phyloP scores from a whole-genome alignment of 92 coral and sea anemone genomes.

The Epizoanthus rinbou region DNA sequence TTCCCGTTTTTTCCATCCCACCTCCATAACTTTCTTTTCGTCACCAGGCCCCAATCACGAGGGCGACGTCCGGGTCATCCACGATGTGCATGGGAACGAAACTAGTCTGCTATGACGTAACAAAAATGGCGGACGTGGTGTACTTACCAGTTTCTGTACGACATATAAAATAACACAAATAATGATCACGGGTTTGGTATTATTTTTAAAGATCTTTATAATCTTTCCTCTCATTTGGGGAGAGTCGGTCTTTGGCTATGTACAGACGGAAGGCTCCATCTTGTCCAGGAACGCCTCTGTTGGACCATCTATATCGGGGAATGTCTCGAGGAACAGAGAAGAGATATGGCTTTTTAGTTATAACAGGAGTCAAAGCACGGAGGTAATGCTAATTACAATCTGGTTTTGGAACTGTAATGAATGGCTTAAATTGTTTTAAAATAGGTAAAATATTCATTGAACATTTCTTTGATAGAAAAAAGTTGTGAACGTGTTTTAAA shows the following conservation, averaged over 20 bases:
- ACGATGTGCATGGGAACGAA: no score
- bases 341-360: constrained; percentile 80
- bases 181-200: not conserved
- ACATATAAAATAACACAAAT: not conserved
- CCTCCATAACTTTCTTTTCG: no score
- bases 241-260: not conserved
- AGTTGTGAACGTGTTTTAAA: not conserved
- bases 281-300: constrained; percentile 64
- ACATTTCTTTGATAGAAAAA: not conserved
- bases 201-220: not conserved
- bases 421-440: not conserved
- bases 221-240: not conserved
- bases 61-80: no score
- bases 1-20: no score
- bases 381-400: constrained; percentile 30
- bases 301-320: constrained; percentile 55
- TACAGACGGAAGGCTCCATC: constrained; percentile 29
- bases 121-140: constrained; percentile 3
- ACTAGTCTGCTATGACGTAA: not conserved
- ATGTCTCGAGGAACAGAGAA: constrained; percentile 68
- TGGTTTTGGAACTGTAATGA: not conserved
- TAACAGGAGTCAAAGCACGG: constrained; percentile 35
- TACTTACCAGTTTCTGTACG: not conserved
- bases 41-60: no score
- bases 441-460: no score